phyloP scores from a whole-genome alignment of 2,888 invertebrate genomes.

The Rhorus exstirpatorius region DNA sequence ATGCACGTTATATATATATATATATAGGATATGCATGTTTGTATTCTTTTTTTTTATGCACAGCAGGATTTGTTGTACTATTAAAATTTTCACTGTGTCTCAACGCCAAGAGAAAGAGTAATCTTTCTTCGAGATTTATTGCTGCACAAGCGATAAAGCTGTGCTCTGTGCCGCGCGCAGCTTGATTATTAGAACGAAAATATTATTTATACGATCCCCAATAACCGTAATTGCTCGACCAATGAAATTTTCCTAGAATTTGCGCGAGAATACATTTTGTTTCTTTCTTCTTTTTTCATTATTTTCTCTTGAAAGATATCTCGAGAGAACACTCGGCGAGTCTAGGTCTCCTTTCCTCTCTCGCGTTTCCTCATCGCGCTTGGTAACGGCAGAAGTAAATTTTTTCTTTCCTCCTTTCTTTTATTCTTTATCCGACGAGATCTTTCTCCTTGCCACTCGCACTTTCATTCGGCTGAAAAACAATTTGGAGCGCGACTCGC shows the following conservation, averaged over 20 bases:
- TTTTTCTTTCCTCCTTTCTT: conserved; percentile 15
- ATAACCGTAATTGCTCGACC: conserved; percentile 39
- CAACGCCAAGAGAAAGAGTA: conserved; percentile 47
- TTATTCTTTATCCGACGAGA: conserved; percentile 7
- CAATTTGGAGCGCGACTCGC: conserved; percentile 52
- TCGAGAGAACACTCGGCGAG: conserved; percentile 17
- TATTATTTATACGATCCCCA: conserved; percentile 59
- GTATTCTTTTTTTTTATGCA: not conserved
- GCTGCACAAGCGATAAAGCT: conserved; percentile 51
- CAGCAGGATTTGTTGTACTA: conserved; percentile 10
- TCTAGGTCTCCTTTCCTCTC: conserved; percentile 9
- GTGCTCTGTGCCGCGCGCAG: conserved; percentile 12
- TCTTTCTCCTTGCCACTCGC: conserved; percentile 51
- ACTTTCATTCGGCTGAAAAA: conserved; percentile 62
- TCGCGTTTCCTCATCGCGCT: conserved; percentile 29
- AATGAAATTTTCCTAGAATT: conserved; percentile 50
- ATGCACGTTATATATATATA: not conserved
- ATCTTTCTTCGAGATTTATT: conserved; percentile 64
- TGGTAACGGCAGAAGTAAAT: conserved; percentile 9
- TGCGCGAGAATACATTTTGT: not conserved
- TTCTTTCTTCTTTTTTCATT: conserved; percentile 7
- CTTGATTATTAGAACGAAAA: conserved; percentile 62
- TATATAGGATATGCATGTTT: too few relatives aligned
- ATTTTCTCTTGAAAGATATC: not conserved
- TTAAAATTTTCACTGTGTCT: conserved; percentile 4